Percentiles rank a stretch among this genome's conserved stretches.
Conservation (phyloP, 2,888 invertebrate species). For the Pharmacophagus antenor region DNA sequence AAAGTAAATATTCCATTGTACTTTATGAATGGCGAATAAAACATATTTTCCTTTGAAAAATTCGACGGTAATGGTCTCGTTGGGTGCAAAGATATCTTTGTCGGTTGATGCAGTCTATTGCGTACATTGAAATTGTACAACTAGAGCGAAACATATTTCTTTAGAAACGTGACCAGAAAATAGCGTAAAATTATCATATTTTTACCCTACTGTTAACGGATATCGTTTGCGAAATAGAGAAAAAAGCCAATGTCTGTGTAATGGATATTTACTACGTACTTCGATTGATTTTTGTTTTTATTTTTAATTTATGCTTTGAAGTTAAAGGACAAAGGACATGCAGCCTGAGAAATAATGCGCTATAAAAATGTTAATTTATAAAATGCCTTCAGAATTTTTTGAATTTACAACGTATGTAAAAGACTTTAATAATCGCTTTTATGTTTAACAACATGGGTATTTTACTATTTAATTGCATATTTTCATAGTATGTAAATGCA, state of each 20-base stretch:
- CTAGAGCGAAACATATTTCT: slow-evolving; percentile 31
- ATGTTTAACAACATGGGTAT: background rate
- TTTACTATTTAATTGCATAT: background rate
- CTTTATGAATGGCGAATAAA: slow-evolving; percentile 10
- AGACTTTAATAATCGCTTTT: background rate
- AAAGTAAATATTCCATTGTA: slow-evolving; percentile 2
- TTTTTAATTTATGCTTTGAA: background rate
- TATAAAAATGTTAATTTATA: slow-evolving; percentile 17
- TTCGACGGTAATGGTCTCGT: background rate
- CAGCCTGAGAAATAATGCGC: background rate
- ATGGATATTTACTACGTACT: slow-evolving; percentile 8
- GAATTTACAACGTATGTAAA: background rate
- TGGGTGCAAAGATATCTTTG: slow-evolving; percentile 12
- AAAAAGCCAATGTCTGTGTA: background rate
- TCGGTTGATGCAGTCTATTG: slow-evolving; percentile 24
- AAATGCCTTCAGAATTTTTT: background rate
- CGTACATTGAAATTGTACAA: slow-evolving; percentile 31
- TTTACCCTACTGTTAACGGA: slow-evolving; percentile 4
- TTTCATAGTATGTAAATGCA: background rate
- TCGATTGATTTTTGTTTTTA: slow-evolving; percentile 2
- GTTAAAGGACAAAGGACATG: slow-evolving; percentile 12
- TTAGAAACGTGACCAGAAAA: slow-evolving; percentile 28
- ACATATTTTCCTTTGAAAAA: slow-evolving; percentile 5
- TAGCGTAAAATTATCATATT: slow-evolving; percentile 21
- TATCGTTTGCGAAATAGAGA: slow-evolving; percentile 10